phyloP scores from a whole-genome alignment of 2,888 invertebrate genomes.

The Luperina testacea region DNA sequence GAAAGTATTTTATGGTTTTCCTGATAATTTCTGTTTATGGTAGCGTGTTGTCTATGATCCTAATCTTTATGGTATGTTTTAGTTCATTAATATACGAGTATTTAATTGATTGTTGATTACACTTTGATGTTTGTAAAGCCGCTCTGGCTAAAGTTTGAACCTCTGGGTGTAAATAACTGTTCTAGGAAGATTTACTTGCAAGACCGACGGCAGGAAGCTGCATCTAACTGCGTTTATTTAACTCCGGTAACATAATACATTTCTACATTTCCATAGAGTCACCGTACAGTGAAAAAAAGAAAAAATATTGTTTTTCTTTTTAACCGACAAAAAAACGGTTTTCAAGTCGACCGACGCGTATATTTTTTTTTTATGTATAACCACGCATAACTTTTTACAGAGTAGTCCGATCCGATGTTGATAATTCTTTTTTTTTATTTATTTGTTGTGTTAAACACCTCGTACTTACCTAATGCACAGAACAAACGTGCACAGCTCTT shows the following conservation, averaged over 20 bases:
- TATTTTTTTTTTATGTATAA: no score
- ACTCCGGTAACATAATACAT: not conserved
- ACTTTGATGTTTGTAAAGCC: slow-evolving; percentile 35
- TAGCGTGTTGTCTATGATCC: slow-evolving; percentile 28
- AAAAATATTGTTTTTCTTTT: no score
- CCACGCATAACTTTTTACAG: no score
- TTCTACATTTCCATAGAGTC: not conserved
- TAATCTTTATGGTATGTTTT: slow-evolving; percentile 45
- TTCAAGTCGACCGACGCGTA: no score
- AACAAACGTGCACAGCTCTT: not conserved
- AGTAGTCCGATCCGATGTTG: no score
- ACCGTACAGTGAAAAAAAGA: not conserved
- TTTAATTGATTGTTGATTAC: slow-evolving; percentile 41
- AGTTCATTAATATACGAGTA: slow-evolving; percentile 26
- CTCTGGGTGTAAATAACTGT: slow-evolving; percentile 1
- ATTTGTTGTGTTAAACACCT: not conserved
- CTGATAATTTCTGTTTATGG: slow-evolving; percentile 37
- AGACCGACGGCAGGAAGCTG: not conserved
- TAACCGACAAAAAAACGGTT: no score
- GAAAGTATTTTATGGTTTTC: slow-evolving; percentile 52
- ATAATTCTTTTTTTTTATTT: not conserved
- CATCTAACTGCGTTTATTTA: not conserved
- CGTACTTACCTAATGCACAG: no score
- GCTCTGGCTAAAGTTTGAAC: slow-evolving; percentile 2
- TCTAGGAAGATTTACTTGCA: not conserved